Percentiles rank a stretch among this genome's conserved stretches.
phyloP scores from a whole-genome alignment of 2,797 vertebrate species.

The Cossypha polioptera region DNA sequence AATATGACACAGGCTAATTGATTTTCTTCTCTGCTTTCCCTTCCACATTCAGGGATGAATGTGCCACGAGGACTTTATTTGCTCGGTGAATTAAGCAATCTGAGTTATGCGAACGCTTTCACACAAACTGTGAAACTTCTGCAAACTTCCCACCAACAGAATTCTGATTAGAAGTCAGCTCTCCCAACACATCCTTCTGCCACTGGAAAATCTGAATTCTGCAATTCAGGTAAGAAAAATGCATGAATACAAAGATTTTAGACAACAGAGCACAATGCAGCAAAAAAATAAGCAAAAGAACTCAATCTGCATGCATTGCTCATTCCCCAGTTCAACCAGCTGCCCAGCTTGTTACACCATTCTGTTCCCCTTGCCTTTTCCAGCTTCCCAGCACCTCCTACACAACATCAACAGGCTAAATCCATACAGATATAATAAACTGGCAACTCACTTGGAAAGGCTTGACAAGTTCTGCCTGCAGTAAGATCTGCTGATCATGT shows the following conservation, averaged over 20 bases:
- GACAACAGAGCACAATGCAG: not conserved
- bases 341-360: not conserved
- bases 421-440: not conserved
- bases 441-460: conserved; percentile 80
- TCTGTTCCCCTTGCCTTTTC: not conserved
- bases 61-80: conserved; percentile 31
- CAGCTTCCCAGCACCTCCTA: not conserved
- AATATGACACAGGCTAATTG: not conserved
- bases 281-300: not conserved
- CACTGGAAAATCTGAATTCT: not conserved
- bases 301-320: accelerated
- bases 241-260: not conserved
- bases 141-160: conserved; percentile 4
- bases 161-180: not conserved
- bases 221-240: not conserved
- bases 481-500: conserved; percentile 77
- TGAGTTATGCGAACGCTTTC: not conserved
- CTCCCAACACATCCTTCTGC: not conserved
- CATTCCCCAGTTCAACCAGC: not conserved
- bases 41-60: conserved; percentile 2
- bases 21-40: not conserved
- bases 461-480: conserved; percentile 75
- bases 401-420: not conserved
- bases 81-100: conserved; percentile 57
- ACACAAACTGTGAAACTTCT: conserved; percentile 7